phyloP scores from a whole-genome alignment of 37 sponge, comb jelly and placozoan species.

The Halichondria panicea region DNA sequence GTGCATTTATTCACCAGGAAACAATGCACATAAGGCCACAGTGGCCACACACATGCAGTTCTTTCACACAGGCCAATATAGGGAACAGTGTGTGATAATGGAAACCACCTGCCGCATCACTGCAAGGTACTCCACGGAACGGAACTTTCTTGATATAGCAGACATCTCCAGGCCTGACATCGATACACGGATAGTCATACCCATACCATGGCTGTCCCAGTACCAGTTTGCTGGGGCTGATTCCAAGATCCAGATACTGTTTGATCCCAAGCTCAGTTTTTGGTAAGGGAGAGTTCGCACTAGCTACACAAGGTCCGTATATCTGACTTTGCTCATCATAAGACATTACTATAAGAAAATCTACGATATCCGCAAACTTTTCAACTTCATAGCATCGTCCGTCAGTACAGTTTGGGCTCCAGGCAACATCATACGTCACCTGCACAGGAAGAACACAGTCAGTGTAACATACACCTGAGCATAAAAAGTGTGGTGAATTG shows the following conservation, averaged over 20 bases:
- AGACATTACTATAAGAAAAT: slow-evolving; percentile 87
- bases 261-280: slow-evolving; percentile 52
- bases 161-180: slow-evolving; percentile 15
- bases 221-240: slow-evolving; percentile 58
- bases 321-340: slow-evolving; percentile 90
- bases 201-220: slow-evolving; percentile 92
- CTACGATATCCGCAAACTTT: slow-evolving; percentile 39
- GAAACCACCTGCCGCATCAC: slow-evolving; percentile 86
- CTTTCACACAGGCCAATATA: not conserved
- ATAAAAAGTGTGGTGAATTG: no score
- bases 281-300: slow-evolving; percentile 71
- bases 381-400: slow-evolving; percentile 70
- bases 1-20: not conserved
- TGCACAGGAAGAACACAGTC: no score
- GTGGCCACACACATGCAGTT: not conserved
- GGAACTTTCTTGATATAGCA: slow-evolving; percentile 63
- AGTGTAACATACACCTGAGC: no score
- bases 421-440: slow-evolving; percentile 79
- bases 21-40: not conserved
- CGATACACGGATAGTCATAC: slow-evolving; percentile 77
- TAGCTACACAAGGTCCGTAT: slow-evolving; percentile 70
- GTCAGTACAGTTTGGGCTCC: slow-evolving; percentile 84
- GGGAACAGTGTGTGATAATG: no score
- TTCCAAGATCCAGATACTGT: slow-evolving; percentile 47
- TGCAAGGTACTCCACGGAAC: slow-evolving; percentile 73